Evolutionary conservation across 2,113 vertebrate genomes (phyloP).

Genomic region (Seriola dumerili): DNA sequence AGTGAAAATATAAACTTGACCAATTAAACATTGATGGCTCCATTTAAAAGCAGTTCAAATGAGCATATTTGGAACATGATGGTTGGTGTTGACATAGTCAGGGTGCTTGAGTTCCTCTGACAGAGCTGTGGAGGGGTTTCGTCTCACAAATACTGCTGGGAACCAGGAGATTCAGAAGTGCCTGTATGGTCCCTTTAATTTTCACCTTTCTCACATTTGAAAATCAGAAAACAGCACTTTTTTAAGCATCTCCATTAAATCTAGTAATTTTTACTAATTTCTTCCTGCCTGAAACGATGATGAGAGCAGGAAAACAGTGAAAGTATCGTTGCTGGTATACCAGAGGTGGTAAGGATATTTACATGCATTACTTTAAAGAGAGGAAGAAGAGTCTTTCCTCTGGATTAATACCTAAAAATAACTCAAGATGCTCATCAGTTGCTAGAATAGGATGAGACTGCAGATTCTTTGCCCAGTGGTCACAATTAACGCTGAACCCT

Average conservation of each 20-base stretch:
- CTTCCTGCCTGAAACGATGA: background rate
- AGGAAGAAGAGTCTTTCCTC: slow-evolving; percentile 20
- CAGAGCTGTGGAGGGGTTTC: too few relatives aligned
- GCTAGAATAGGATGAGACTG: slow-evolving; percentile 72
- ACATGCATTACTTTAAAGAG: slow-evolving; percentile 33
- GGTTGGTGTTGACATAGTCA: too few relatives aligned
- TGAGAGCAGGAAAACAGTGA: background rate
- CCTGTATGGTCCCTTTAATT: background rate
- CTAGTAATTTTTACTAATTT: background rate
- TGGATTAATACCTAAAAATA: slow-evolving; percentile 73
- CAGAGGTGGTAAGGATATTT: slow-evolving; percentile 36
- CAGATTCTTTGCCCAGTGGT: slow-evolving; percentile 72
- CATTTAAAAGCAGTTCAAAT: background rate
- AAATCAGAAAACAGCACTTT: background rate
- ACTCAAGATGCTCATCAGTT: slow-evolving; percentile 68
- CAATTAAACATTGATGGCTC: background rate
- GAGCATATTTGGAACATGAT: background rate
- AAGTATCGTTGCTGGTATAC: background rate
- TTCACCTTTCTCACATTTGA: background rate
- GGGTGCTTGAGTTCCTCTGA: too few relatives aligned
- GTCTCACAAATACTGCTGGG: too few relatives aligned
- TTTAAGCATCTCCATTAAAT: background rate
- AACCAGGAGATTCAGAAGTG: too few relatives aligned
- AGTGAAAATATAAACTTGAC: too few relatives aligned
- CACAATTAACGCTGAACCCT: slow-evolving; percentile 77